Base-by-base conservation (phyloP, 2,888 invertebrate species). In the Oscheius sp. region DNA sequence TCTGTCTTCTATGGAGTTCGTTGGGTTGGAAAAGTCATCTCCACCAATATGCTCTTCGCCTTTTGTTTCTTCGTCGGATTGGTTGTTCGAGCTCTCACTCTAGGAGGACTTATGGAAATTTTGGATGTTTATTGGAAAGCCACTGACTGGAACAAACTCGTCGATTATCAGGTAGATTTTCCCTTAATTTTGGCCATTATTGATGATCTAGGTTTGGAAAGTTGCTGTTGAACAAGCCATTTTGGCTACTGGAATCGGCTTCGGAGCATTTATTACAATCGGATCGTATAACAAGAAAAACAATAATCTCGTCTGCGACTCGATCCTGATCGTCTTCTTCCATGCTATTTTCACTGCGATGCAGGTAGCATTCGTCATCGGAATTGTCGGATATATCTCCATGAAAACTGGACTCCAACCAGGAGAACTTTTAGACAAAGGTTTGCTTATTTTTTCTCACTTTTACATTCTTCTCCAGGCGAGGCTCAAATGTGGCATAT, bases 261-360 rank as follows among this genome's bases (percentile, higher is more conserved):
- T 84, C 67, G 86, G 86, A 3, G 83, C 83, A 3, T 86, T 83
- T 70, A 87, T 86, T 67, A 86, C 86, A 4, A 80, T 86, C 65
- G 84, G 81, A 31, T 82, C 82, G n/a, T 86, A 86, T 73, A 86
- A 83, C 74, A 84, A 86, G 67, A 73, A 84, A 52, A 79, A 72
- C 66, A 86, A 85, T 73, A 86, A 86, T 66, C 74, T 86, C 17
- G 85, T 86, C 71, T 81, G 82, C 4, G 84, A 84, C 65, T 80
- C 82, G 1, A 63, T 86, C 27, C 53, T 84, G 42, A 68, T 86
- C 48, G 65, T 82, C 12, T 39, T 83, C 37, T 71, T 76, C 55
- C 85, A 84, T 72, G 57, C 74, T 10, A 33, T 81, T 17, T 64
- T 81, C 27, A 76, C 79, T 1, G 63, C 69, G 23, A 67, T 79